These are phyloP conservation scores for Pedetes capensis DNA, from an alignment of 2,113 vertebrate species.

Conservation along the genomic window DNA sequence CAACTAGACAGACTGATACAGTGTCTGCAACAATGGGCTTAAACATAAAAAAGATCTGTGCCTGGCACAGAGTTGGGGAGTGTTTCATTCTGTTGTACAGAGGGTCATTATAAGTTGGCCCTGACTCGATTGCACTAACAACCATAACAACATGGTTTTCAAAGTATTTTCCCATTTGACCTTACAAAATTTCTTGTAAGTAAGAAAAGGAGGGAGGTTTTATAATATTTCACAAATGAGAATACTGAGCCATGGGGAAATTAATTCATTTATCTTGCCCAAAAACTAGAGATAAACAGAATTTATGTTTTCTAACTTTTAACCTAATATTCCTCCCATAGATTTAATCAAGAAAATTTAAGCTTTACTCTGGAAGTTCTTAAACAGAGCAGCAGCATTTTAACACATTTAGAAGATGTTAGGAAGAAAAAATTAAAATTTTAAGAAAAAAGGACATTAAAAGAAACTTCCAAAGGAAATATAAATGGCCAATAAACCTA, in stretches of 20 bases:
- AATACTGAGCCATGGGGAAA: background rate
- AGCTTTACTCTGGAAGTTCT: background rate
- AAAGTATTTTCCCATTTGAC: constrained; percentile 1
- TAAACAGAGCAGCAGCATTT: background rate
- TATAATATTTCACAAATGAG: background rate
- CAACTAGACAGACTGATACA: too few relatives aligned
- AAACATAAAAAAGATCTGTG: too few relatives aligned
- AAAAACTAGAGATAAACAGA: background rate
- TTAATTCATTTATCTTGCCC: background rate
- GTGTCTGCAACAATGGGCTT: too few relatives aligned
- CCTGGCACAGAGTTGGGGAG: too few relatives aligned
- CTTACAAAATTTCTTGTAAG: background rate
- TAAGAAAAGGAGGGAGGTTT: background rate
- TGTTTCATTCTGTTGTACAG: too few relatives aligned
- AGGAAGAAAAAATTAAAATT: background rate
- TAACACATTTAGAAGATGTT: background rate
- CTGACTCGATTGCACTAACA: too few relatives aligned
- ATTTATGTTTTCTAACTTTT: constrained; percentile 8
- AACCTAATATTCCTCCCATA: background rate
- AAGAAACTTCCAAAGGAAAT: constrained; percentile 28
- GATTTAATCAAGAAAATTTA: background rate
- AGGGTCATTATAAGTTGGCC: too few relatives aligned
- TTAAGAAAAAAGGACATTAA: background rate
- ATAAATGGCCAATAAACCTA: background rate
- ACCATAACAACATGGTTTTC: too few relatives aligned